Evolutionary conservation across 2,797 vertebrate species (phyloP).

Genomic region (Leucoraja ocellata): DNA sequence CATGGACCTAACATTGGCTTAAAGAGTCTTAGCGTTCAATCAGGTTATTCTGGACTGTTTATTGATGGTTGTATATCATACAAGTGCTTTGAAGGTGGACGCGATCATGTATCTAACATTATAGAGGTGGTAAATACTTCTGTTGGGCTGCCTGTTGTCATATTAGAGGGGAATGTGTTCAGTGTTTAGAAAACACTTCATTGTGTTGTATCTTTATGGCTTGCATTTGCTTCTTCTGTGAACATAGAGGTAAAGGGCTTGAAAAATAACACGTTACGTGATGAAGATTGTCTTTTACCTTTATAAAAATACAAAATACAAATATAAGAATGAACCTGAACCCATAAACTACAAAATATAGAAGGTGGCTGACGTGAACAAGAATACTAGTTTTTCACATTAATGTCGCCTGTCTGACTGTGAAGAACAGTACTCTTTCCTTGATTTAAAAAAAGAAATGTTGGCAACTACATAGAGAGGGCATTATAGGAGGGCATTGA

Average conservation of each 20-base stretch:
- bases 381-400: background rate
- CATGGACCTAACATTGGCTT: slow-evolving; percentile 56
- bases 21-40: slow-evolving; percentile 60
- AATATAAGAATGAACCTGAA: background rate
- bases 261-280: background rate
- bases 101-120: background rate
- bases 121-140: background rate
- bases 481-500: too few relatives aligned
- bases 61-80: slow-evolving; percentile 42
- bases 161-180: background rate
- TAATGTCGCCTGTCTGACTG: background rate
- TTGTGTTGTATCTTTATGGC: background rate
- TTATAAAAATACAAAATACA: background rate
- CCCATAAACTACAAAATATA: background rate
- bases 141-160: background rate
- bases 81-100: background rate
- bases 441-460: background rate
- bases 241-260: background rate
- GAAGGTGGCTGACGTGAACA: background rate
- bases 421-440: background rate
- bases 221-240: background rate
- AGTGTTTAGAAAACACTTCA: background rate
- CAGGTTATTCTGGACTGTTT: slow-evolving; percentile 46
- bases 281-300: background rate
- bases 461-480: background rate